phyloP scores from a whole-genome alignment of 2,113 vertebrate genomes.

The Erythrolamprus reginae region DNA sequence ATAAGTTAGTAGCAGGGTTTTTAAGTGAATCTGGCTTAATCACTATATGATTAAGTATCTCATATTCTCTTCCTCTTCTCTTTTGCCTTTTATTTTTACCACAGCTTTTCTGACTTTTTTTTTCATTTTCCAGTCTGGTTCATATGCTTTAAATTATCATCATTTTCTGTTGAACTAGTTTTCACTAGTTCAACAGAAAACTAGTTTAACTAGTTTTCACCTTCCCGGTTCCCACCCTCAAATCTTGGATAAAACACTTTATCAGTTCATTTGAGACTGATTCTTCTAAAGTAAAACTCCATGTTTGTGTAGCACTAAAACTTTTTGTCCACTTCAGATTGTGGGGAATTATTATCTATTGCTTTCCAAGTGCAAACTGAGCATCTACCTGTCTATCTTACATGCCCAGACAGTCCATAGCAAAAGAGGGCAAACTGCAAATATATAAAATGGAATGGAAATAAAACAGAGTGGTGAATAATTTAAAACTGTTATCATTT shows the following conservation, averaged over 20 bases:
- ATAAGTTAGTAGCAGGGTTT: no score
- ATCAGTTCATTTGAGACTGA: not conserved
- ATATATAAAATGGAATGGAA: not conserved
- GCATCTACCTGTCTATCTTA: not conserved
- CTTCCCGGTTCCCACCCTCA: no score
- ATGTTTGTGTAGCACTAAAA: not conserved
- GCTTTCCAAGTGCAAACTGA: not conserved
- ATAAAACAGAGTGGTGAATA: no score
- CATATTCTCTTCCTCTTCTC: not conserved
- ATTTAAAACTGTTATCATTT: not conserved
- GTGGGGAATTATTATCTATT: not conserved
- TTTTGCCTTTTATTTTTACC: not conserved
- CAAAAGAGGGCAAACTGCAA: not conserved
- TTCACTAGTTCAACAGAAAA: no score
- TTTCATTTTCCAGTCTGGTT: not conserved
- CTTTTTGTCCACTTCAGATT: not conserved
- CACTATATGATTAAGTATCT: not conserved
- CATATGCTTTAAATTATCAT: not conserved
- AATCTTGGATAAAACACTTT: not conserved
- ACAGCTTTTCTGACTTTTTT: not conserved
- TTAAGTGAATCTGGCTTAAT: no score
- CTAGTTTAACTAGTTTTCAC: not conserved
- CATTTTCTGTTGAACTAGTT: not conserved
- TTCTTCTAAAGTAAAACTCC: not conserved
- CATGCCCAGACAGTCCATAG: not conserved